A percentile compares a stretch with the other conserved stretches of the same genome.
Evolutionary conservation across 2,888 invertebrate genomes (phyloP).

Genomic region (Camptogramma bilineatum): DNA sequence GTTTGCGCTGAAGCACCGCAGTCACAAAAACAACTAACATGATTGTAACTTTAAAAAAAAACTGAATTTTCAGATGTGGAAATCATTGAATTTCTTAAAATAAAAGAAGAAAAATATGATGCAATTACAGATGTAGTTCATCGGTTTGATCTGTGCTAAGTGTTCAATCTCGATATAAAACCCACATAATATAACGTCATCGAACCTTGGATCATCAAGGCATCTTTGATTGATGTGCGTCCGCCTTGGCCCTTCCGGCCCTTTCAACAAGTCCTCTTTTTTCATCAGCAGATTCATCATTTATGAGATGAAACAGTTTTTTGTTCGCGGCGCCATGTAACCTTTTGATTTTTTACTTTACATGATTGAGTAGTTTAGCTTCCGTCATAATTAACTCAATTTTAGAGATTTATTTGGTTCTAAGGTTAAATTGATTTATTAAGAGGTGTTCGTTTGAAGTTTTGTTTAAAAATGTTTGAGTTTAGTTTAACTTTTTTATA

Average conservation of each 20-base stretch:
- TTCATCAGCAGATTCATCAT: conserved; percentile 65
- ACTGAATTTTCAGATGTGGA: too few species aligned
- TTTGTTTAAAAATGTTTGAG: background rate
- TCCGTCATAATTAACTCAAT: conserved; percentile 64
- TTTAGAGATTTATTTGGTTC: conserved; percentile 51
- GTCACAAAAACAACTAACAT: too few species aligned
- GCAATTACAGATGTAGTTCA: too few species aligned
- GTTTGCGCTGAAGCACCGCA: too few species aligned
- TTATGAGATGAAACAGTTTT: conserved; percentile 73
- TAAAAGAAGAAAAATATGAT: too few species aligned
- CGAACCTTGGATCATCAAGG: conserved; percentile 34
- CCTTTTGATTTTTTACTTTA: conserved; percentile 49
- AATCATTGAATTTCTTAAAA: too few species aligned
- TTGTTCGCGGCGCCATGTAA: conserved; percentile 64
- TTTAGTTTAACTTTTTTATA: background rate
- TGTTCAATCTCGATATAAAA: background rate
- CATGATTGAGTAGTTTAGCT: conserved; percentile 67
- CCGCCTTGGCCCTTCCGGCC: conserved; percentile 64
- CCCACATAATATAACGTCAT: conserved; percentile 18
- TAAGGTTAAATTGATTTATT: conserved; percentile 44
- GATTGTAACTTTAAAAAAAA: too few species aligned
- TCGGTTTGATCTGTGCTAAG: too few species aligned
- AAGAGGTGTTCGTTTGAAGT: background rate
- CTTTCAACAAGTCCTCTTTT: conserved; percentile 63
- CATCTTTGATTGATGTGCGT: conserved; percentile 59